Percentiles rank a stretch among this genome's conserved stretches.
Conservation (phyloP, 64 coral and sea anemone species). For the Actinia equina region DNA sequence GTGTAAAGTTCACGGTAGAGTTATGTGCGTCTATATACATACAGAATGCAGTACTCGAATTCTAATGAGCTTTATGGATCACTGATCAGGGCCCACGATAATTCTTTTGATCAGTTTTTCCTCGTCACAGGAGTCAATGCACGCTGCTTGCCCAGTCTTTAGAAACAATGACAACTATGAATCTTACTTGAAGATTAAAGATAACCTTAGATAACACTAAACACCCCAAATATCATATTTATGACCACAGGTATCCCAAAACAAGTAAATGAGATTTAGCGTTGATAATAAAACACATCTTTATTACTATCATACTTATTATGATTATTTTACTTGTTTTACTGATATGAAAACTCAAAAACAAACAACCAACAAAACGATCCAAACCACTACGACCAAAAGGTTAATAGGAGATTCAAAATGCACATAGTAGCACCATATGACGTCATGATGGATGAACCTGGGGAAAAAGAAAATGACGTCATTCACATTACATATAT, state of each 20-base stretch:
- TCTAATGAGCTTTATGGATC: background rate
- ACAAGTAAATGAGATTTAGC: background rate
- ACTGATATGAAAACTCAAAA: no score
- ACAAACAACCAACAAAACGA: no score
- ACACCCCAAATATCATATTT: background rate
- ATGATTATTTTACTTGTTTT: no score
- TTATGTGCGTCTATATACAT: background rate
- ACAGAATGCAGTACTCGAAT: background rate
- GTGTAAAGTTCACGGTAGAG: background rate
- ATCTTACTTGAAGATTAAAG: background rate
- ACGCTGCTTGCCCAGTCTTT: background rate
- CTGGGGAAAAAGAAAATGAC: background rate
- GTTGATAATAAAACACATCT: no score
- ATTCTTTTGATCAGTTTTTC: background rate
- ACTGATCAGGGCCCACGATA: background rate
- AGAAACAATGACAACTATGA: conserved; percentile 12
- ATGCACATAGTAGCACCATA: background rate
- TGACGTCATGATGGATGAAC: background rate
- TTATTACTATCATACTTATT: no score
- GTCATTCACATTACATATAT: background rate
- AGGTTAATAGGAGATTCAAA: background rate
- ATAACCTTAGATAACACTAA: background rate
- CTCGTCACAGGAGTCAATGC: background rate
- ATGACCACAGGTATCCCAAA: background rate
- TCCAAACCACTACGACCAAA: background rate